Evolutionary conservation across 2,888 invertebrate genomes (phyloP).

Genomic region (Melanophora roralis): DNA sequence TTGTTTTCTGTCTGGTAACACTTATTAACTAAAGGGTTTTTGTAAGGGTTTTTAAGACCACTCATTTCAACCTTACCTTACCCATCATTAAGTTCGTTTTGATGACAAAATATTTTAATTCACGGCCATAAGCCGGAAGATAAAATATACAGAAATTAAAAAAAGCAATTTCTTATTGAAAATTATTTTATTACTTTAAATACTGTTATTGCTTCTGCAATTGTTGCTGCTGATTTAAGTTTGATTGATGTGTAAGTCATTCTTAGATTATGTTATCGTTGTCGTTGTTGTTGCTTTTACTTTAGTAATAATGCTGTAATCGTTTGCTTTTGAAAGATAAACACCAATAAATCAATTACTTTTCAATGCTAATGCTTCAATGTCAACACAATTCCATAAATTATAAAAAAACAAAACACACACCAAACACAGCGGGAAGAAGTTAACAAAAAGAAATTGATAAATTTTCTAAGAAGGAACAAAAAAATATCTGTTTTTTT

Average conservation of each 20-base stretch:
- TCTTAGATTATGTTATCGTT: neutral
- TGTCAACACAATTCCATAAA: slow-evolving; percentile 46
- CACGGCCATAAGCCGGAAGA: too few relatives aligned
- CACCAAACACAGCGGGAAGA: neutral
- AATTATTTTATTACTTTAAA: slow-evolving; percentile 17
- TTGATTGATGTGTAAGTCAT: slow-evolving; percentile 44
- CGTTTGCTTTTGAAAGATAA: slow-evolving; percentile 28
- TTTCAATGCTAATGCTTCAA: slow-evolving; percentile 53
- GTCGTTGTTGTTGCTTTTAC: neutral
- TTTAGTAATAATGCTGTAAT: neutral
- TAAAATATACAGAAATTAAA: too few relatives aligned
- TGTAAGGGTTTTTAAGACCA: too few relatives aligned
- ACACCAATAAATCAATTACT: slow-evolving; percentile 62
- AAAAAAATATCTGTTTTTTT: neutral
- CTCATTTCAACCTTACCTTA: too few relatives aligned
- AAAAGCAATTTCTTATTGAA: neutral
- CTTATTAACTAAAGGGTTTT: too few relatives aligned
- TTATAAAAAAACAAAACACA: neutral
- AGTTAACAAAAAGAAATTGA: neutral
- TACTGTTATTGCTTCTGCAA: neutral
- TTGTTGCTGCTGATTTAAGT: neutral
- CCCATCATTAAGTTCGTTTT: too few relatives aligned
- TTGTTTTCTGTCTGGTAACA: too few relatives aligned
- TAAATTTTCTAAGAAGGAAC: neutral
- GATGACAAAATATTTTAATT: too few relatives aligned